phyloP scores from a whole-genome alignment of 2,797 vertebrate species.

The Hoplostethus mediterraneus region DNA sequence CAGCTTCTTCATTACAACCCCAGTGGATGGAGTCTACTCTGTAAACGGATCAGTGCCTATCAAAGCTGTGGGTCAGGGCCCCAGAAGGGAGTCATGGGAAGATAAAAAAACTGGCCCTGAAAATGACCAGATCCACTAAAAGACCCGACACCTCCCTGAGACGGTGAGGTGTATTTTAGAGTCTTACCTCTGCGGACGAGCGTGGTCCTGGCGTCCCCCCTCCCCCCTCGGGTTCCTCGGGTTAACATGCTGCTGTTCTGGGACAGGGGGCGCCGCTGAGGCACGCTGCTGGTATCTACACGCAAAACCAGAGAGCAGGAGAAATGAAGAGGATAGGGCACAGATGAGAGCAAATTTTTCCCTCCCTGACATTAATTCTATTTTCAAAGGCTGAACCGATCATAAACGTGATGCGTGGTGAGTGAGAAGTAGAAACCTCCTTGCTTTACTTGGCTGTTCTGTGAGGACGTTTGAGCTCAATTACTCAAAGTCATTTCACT shows the following conservation, averaged over 20 bases:
- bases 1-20: slow-evolving; percentile 44
- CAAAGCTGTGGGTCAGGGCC: not conserved
- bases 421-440: no score
- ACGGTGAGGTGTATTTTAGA: not conserved
- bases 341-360: no score
- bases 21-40: slow-evolving; percentile 9
- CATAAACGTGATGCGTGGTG: no score
- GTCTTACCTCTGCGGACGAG: slow-evolving; percentile 73
- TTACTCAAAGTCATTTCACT: no score
- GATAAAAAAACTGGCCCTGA: not conserved
- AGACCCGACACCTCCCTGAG: not conserved
- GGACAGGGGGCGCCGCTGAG: slow-evolving; percentile 54
- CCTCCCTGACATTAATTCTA: no score
- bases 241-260: slow-evolving; percentile 50
- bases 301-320: not conserved
- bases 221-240: slow-evolving; percentile 62
- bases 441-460: no score
- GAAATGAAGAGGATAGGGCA: no score
- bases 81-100: not conserved
- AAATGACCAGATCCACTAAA: not conserved
- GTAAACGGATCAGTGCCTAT: not conserved
- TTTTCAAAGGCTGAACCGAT: no score
- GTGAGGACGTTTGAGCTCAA: no score
- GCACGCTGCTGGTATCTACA: slow-evolving; percentile 63
- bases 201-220: slow-evolving; percentile 51